phyloP scores from a whole-genome alignment of 1,140 invertebrate species.

The Brachionus paranguensis region DNA sequence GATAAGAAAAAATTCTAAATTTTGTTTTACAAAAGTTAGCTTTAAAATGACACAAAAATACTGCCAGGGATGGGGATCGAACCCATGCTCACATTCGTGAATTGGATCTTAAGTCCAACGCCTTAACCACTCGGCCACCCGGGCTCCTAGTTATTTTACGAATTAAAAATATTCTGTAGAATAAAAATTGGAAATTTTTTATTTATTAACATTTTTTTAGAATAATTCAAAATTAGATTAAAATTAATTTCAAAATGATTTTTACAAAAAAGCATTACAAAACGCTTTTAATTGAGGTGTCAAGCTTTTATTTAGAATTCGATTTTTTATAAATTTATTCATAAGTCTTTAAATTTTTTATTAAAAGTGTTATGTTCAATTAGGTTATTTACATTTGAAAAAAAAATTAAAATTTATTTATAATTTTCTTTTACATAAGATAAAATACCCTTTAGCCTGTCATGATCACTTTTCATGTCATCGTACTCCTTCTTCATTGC shows the following conservation, averaged over 20 bases:
- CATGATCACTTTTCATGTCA: not conserved
- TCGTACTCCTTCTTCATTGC: not conserved
- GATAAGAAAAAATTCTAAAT: no score
- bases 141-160: not conserved
- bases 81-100: conserved; percentile 34
- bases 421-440: conserved; percentile 40
- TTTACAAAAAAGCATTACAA: not conserved
- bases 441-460: conserved; percentile 10
- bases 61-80: conserved; percentile 30
- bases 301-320: not conserved
- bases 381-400: not conserved
- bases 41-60: not conserved
- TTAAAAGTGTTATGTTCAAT: not conserved
- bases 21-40: not conserved
- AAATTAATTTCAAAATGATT: not conserved
- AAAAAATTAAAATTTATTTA: not conserved
- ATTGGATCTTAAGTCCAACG: conserved; percentile 35
- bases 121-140: conserved; percentile 33
- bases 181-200: no score
- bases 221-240: not conserved
- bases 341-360: not conserved
- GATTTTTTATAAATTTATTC: not conserved
- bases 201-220: not conserved
- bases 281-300: not conserved
- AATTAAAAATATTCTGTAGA: no score